Base-by-base conservation (phyloP, 2,888 invertebrate genomes). In the Agrotis segetum region DNA sequence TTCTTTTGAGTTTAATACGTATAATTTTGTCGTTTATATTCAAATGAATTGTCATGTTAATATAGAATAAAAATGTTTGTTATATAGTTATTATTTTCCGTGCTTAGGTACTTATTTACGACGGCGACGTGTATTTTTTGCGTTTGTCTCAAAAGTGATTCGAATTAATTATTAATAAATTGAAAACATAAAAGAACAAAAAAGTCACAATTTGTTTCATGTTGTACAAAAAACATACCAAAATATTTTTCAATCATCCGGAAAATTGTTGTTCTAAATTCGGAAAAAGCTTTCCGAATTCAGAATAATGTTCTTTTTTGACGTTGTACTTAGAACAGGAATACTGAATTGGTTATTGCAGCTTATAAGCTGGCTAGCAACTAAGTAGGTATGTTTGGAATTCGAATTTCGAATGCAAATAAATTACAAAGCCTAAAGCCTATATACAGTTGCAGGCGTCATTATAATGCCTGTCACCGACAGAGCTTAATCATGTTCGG, bases 401-500 rank as follows among this genome's bases (percentile, higher is more conserved):
- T 76, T 61, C 14, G 6, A 53, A 76, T 24, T 76, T 61, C 14
- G 6, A 53, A 76, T 24, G 69, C 70, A 50, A 19, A 53, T 65
- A 24, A 19, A 59, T 46, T 47, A 74, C 70, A 52, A 50, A 77
- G 29, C 44, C 5, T 40, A n/a, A n/a, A n/a, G n/a, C n/a, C n/a
- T n/a, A n/a, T n/a, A 29, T 13, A 19, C 24, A 56, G 40, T 16
- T 13, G 34, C 40, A n/a, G 24, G n/a, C 29, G 21, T 67, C 14
- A 64, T 81, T 49, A 50, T 61, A 65, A 76, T 81, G 61, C 21
- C 49, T 49, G 71, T 65, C 65, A 59, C 65, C 50, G 13, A 77
- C 62, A n/a, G 40, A 77, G 53, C 70, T 81, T 82, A 66, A 77
- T 77, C 70, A 64, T 55, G 70, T 34, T 60, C 16, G 40, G 44